phyloP scores from a whole-genome alignment of 2,797 vertebrate genomes.

The Lepilemur septentrionalis region DNA sequence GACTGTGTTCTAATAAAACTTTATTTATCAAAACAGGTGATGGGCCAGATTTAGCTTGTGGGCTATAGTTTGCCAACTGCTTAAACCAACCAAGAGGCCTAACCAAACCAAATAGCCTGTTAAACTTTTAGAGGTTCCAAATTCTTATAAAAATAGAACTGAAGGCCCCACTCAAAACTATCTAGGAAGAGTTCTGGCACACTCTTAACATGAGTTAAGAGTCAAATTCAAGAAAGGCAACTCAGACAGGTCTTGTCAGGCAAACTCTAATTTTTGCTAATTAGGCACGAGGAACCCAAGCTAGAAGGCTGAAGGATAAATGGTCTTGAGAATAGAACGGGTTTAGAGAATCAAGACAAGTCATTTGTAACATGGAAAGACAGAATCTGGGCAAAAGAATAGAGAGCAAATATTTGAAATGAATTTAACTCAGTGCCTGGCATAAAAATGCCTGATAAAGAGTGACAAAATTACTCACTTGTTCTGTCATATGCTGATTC shows the following conservation, averaged over 20 bases:
- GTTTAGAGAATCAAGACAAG: conserved; percentile 22
- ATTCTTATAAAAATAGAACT: neutral
- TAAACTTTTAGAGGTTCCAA: neutral
- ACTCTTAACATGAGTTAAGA: neutral
- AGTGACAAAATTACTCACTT: conserved; percentile 23
- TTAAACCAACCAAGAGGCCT: neutral
- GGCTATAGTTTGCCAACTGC: neutral
- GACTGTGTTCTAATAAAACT: neutral
- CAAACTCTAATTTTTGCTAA: neutral
- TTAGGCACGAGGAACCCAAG: neutral
- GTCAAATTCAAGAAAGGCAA: neutral
- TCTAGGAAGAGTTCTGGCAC: neutral
- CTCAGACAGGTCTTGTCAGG: neutral
- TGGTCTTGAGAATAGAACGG: neutral
- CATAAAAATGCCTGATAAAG: neutral
- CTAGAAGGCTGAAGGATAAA: neutral
- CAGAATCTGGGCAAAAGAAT: neutral
- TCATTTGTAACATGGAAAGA: conserved; percentile 6
- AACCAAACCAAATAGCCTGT: neutral
- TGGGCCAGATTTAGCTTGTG: neutral
- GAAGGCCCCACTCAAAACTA: neutral
- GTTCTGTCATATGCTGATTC: neutral
- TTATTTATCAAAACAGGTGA: neutral
- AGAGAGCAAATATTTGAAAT: conserved; percentile 11
- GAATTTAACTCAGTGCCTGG: conserved; percentile 20